These are phyloP conservation scores for Drosophila elegans DNA, from an alignment of 1,140 invertebrate species.

Conservation along the genomic window DNA sequence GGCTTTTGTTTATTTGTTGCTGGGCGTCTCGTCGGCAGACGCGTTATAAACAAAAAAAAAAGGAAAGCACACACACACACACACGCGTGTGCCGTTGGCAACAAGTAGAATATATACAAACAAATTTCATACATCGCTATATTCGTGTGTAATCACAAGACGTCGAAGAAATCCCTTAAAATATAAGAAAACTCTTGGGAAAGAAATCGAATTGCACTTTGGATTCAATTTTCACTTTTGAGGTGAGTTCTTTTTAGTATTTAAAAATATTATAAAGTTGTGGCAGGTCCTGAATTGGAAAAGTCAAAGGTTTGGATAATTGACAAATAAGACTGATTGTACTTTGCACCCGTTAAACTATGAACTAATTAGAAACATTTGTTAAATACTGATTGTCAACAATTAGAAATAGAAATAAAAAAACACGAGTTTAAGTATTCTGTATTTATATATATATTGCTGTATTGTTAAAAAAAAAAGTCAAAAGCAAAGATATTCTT, in stretches of 20 bases:
- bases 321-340: not conserved
- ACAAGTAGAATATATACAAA: constrained; percentile 66
- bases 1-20: constrained; percentile 73
- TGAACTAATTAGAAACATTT: too few species aligned
- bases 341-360: too few species aligned
- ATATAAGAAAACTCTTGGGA: constrained; percentile 1
- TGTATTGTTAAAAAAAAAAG: too few species aligned
- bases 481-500: too few species aligned
- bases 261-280: not conserved
- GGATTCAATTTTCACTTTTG: not conserved
- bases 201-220: constrained; percentile 3
- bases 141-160: constrained; percentile 28
- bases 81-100: constrained; percentile 57
- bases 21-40: constrained; percentile 49
- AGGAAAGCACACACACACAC: constrained; percentile 19
- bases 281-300: not conserved
- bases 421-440: too few species aligned
- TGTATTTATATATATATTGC: too few species aligned
- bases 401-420: too few species aligned
- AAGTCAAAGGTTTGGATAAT: not conserved
- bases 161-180: constrained; percentile 30
- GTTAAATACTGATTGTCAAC: too few species aligned
- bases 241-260: constrained; percentile 1
- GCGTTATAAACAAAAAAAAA: constrained; percentile 60
- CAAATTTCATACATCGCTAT: constrained; percentile 20